Conservation (phyloP, 1,140 invertebrate species). For the Drosophila subpulchrella region DNA sequence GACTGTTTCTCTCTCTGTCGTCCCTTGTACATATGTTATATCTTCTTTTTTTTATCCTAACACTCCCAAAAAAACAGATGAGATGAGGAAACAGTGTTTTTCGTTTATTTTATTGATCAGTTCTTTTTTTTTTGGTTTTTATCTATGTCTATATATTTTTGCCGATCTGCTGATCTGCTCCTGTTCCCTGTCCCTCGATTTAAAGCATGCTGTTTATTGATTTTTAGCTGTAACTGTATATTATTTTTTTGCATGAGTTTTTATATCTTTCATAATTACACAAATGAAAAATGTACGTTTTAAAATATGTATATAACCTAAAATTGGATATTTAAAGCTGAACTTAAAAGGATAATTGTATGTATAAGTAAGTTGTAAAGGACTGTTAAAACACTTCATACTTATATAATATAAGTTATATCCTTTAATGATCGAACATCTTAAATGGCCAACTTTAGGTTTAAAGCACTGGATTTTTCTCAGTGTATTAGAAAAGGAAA, state of each 20-base stretch:
- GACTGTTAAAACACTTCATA: neutral
- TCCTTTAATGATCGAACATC: neutral
- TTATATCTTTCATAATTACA: slow-evolving; percentile 1
- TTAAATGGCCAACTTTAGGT: neutral
- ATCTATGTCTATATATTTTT: slow-evolving; percentile 26
- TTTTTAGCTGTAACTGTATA: slow-evolving; percentile 27
- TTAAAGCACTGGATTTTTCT: neutral
- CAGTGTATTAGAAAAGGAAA: neutral
- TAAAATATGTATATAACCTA: neutral
- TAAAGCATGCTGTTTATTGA: slow-evolving; percentile 35
- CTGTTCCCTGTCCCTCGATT: slow-evolving; percentile 21
- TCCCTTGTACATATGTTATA: slow-evolving; percentile 51
- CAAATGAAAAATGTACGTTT: neutral
- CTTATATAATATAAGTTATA: neutral
- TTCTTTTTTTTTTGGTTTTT: slow-evolving; percentile 22
- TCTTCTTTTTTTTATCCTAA: slow-evolving; percentile 22
- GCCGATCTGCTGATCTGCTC: slow-evolving; percentile 43
- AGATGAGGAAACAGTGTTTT: slow-evolving; percentile 45
- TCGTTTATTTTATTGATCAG: slow-evolving; percentile 32
- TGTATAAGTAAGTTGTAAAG: neutral
- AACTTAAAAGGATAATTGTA: neutral
- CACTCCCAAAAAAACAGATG: slow-evolving; percentile 29
- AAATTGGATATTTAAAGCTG: neutral
- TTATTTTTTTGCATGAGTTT: slow-evolving; percentile 30
- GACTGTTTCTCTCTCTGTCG: slow-evolving; percentile 32